Base-by-base conservation (phyloP, 2,113 vertebrate genomes). In the Todiramphus saurophagus region DNA sequence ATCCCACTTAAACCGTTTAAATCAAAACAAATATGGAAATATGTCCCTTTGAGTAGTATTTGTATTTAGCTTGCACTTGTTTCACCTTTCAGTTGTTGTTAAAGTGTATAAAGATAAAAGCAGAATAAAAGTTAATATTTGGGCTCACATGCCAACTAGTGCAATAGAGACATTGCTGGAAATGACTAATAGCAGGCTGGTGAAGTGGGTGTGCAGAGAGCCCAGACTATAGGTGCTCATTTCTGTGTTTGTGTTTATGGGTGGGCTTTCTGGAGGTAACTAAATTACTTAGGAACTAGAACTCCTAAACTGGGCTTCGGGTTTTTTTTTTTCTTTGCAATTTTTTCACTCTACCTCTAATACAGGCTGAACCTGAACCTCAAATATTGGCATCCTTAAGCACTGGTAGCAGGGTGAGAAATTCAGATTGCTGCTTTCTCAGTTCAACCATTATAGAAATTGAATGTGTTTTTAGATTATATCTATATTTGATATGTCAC, bases 141-240 rank as follows among this genome's bases (percentile, higher is more conserved):
- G 11, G 62, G 83, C 66, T 93, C 80, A 19, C 25, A 64, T 30
- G 35, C 11, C 13, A 21, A 39, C 10, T 81, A 56, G 43, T 90
- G 56, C 56, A 53, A 2, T 3, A 68, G 46, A 48, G 58, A 41
- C 21, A 56, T 44, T 82, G 74, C 58, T 94, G 86, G 73, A 84
- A 94, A 82, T 96, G 73, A 91, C 83, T 96, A 93, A 64, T 35
- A 82, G 74, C 79, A 93, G 73, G 67, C 79, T 94, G 82, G 12
- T 31, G 76, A 63, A 39, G 93, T 93, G 94, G 94, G 75, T 93
- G 79, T 81, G 46, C 2, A 0, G 23, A 81, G 19, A 64, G 77
- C 20, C 35, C 68, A 67, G 56, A 20, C 23, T 86, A 41, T 7
- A 92, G 86, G 86, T 94, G 56, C 79, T 88, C 86, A 55, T 92